Percentiles rank a stretch among this genome's conserved stretches.
These are phyloP conservation scores for Erethizon dorsatum DNA, from an alignment of 2,797 vertebrate species.

Conservation along the genomic window DNA sequence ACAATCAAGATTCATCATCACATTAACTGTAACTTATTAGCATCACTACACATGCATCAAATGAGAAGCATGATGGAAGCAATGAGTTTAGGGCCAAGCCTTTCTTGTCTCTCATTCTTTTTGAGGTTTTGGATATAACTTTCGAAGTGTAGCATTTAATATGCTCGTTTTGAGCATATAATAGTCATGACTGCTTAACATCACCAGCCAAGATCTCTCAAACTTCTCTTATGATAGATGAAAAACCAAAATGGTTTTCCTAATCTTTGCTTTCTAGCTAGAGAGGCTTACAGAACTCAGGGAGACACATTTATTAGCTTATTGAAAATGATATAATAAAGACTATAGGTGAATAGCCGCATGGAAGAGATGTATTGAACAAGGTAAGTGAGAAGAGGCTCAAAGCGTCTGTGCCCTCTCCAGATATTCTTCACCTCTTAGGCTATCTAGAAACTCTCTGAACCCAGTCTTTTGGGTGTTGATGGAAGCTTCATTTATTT, in stretches of 20 bases:
- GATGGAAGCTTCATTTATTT: background rate
- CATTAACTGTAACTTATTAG: background rate
- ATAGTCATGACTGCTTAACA: background rate
- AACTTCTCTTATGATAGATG: background rate
- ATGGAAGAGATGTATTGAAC: background rate
- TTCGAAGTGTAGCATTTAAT: background rate
- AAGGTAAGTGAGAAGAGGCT: background rate
- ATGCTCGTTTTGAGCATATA: background rate
- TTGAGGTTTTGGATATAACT: background rate
- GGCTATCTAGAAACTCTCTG: background rate
- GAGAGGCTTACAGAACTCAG: background rate
- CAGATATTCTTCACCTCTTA: too few relatives aligned
- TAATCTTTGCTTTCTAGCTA: too few relatives aligned
- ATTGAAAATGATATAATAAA: background rate
- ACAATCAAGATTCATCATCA: background rate
- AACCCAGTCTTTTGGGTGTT: background rate
- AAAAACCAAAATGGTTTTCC: background rate
- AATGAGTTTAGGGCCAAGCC: background rate
- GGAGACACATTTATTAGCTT: background rate
- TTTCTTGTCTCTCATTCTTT: background rate
- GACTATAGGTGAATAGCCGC: background rate
- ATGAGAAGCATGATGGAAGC: background rate
- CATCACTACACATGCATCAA: background rate
- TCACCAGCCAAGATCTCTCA: background rate
- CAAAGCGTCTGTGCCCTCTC: background rate